These are phyloP conservation scores for Branchellion lobata DNA, from an alignment of 2,888 invertebrate genomes.

Conservation along the genomic window DNA sequence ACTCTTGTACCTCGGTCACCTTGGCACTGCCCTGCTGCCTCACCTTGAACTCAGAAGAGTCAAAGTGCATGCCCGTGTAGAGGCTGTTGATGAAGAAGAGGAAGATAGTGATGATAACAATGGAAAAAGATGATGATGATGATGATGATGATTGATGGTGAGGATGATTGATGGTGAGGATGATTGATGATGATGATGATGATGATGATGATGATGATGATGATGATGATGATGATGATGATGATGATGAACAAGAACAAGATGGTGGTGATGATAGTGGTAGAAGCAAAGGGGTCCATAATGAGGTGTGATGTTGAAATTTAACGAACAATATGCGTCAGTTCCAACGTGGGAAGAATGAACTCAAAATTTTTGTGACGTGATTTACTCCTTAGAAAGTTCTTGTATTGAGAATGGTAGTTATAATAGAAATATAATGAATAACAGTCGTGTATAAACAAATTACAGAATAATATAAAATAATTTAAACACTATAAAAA, in stretches of 20 bases:
- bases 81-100: too few species aligned
- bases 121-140: background rate
- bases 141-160: slow-evolving; percentile 1
- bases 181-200: slow-evolving; percentile 36
- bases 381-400: too few species aligned
- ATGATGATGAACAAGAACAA: background rate
- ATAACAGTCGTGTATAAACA: too few species aligned
- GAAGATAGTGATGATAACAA: background rate
- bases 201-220: slow-evolving; percentile 19
- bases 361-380: too few species aligned
- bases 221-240: slow-evolving; percentile 42
- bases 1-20: background rate
- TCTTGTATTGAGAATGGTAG: too few species aligned
- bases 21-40: background rate
- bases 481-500: too few species aligned
- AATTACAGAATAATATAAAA: too few species aligned
- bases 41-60: background rate
- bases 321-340: too few species aligned
- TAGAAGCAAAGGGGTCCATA: background rate
- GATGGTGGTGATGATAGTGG: too few species aligned
- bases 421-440: too few species aligned
- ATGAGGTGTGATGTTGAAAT: background rate
- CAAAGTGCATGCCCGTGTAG: background rate
- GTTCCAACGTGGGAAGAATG: too few species aligned
- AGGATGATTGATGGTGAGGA: slow-evolving; percentile 19